Percentiles rank a stretch among this genome's conserved stretches.
Evolutionary conservation across 2,888 invertebrate genomes (phyloP).

Genomic region (Drosophila rubida): DNA sequence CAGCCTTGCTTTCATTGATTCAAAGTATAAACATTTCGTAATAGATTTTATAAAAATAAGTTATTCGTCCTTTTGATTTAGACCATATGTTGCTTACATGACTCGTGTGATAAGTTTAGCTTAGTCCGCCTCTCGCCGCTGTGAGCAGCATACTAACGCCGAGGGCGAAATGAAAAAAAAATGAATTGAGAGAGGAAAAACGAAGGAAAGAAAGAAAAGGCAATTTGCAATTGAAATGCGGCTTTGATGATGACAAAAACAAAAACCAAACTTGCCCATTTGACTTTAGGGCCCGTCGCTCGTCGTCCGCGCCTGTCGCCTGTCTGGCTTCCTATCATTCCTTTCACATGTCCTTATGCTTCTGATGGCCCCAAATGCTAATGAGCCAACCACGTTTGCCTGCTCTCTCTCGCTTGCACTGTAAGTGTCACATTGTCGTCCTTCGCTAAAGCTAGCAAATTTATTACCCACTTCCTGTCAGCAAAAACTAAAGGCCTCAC

Average conservation of each 20-base stretch:
- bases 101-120: not conserved
- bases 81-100: constrained; percentile 20
- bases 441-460: constrained; percentile 56
- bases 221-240: constrained; percentile 74
- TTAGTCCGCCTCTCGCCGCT: not conserved
- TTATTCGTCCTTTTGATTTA: not conserved
- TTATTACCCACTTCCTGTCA: constrained; percentile 72
- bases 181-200: not conserved
- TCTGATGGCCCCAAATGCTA: constrained; percentile 72
- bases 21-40: not conserved
- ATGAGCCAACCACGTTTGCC: constrained; percentile 55
- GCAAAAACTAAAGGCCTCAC: constrained; percentile 35
- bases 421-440: constrained; percentile 54
- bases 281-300: constrained; percentile 52
- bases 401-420: constrained; percentile 12
- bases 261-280: constrained; percentile 46
- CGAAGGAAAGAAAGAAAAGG: constrained; percentile 1
- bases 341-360: constrained; percentile 64
- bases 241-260: constrained; percentile 55
- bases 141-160: constrained; percentile 5
- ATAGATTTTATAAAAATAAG: not conserved
- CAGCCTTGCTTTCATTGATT: not conserved
- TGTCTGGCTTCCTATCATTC: constrained; percentile 63
- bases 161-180: not conserved
- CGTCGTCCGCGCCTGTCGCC: constrained; percentile 61